These are phyloP conservation scores for Tachysurus vachellii DNA, from an alignment of 2,113 vertebrate species.

Conservation along the genomic window DNA sequence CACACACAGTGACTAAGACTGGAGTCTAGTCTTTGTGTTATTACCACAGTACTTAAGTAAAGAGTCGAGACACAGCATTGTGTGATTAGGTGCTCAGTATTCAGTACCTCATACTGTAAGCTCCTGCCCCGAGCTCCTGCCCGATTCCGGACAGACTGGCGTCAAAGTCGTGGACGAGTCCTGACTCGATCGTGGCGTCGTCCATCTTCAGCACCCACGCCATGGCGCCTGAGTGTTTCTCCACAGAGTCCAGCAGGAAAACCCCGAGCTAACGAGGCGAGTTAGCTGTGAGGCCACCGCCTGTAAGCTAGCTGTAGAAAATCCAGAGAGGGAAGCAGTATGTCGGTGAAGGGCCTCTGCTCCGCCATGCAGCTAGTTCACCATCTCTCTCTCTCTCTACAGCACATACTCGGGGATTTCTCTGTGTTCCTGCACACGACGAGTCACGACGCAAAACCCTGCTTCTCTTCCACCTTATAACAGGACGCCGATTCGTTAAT, in stretches of 20 bases:
- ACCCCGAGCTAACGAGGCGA: conserved; percentile 47
- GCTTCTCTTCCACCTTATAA: background rate
- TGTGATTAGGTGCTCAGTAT: background rate
- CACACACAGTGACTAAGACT: background rate
- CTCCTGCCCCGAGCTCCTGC: conserved; percentile 93
- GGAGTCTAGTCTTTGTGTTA: background rate
- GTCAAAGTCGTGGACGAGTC: conserved; percentile 96
- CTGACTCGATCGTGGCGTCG: conserved; percentile 95
- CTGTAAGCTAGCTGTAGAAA: conserved; percentile 37
- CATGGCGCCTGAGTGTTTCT: conserved; percentile 74
- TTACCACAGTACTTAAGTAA: background rate
- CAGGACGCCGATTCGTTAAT: background rate
- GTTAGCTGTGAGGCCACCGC: conserved; percentile 27
- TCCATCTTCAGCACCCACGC: conserved; percentile 96
- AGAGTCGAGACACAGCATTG: no score
- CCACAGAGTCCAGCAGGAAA: conserved; percentile 69
- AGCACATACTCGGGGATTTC: background rate
- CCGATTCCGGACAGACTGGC: conserved; percentile 96
- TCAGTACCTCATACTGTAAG: conserved; percentile 92
- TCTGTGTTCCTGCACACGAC: background rate
- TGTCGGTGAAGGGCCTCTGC: conserved; percentile 24
- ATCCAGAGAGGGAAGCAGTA: conserved; percentile 14
- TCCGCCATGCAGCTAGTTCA: conserved; percentile 43
- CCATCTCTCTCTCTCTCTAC: background rate
- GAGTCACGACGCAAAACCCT: background rate